Evolutionary conservation across 2,888 invertebrate genomes (phyloP).

Genomic region (Acleris laterana): DNA sequence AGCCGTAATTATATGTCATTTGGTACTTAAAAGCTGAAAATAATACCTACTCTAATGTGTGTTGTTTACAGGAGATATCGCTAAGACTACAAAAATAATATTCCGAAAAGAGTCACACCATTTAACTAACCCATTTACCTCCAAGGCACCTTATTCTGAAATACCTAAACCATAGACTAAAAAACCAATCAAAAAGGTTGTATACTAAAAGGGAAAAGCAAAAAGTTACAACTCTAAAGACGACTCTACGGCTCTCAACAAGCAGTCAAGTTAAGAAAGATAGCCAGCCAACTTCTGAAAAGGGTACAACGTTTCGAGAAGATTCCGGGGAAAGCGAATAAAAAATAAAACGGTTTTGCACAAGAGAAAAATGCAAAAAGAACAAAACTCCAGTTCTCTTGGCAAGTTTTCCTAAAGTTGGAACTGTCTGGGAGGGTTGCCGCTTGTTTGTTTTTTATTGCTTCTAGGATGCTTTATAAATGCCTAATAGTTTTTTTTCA

Average conservation of each 20-base stretch:
- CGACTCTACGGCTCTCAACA: conserved; percentile 56
- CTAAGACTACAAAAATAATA: too few species aligned
- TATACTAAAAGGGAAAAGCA: too few species aligned
- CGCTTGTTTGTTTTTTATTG: conserved; percentile 43
- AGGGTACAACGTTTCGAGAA: conserved; percentile 81
- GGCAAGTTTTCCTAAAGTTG: conserved; percentile 77
- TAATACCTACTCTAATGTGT: too few species aligned
- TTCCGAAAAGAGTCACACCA: too few species aligned
- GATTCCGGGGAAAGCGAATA: conserved; percentile 67
- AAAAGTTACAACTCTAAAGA: conserved; percentile 15
- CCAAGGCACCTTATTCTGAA: too few species aligned
- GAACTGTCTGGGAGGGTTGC: conserved; percentile 62
- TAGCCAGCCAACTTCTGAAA: conserved; percentile 80
- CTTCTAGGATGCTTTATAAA: conserved; percentile 1
- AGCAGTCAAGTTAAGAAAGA: conserved; percentile 81
- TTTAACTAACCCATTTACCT: too few species aligned
- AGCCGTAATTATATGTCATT: too few species aligned
- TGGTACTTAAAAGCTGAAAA: too few species aligned
- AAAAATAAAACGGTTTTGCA: conserved; percentile 62
- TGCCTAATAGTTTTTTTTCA: not conserved
- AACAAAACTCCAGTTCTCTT: conserved; percentile 68
- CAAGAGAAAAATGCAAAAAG: conserved; percentile 77
- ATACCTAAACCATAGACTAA: too few species aligned
- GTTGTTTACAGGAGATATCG: too few species aligned
- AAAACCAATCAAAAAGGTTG: too few species aligned